Percentiles rank a stretch among this genome's conserved stretches.
Conservation (phyloP, 2,888 invertebrate species). For the Cynaeus angustus region DNA sequence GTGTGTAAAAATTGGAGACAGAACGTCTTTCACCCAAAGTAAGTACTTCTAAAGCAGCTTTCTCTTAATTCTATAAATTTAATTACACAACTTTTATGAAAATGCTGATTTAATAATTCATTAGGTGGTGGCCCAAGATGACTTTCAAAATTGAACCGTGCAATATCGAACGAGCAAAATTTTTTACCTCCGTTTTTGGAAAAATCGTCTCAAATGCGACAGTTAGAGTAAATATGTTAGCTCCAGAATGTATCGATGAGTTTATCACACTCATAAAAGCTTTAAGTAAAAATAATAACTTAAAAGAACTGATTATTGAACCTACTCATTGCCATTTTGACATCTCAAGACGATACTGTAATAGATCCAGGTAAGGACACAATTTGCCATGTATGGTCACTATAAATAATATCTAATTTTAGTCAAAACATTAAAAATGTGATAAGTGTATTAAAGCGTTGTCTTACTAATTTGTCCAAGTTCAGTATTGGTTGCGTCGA, state of each 20-base stretch:
- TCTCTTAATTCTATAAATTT: constrained; percentile 27
- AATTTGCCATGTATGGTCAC: not conserved
- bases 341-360: constrained; percentile 51
- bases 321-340: constrained; percentile 69
- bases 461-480: constrained; percentile 63
- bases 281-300: constrained; percentile 67
- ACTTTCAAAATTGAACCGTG: constrained; percentile 66
- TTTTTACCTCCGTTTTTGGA: constrained; percentile 65
- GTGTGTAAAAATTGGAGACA: constrained; percentile 70
- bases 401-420: constrained; percentile 26
- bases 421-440: constrained; percentile 54
- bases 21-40: constrained; percentile 69
- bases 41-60: constrained; percentile 49
- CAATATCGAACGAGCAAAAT: constrained; percentile 65
- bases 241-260: constrained; percentile 66
- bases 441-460: constrained; percentile 60
- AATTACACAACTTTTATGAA: constrained; percentile 29
- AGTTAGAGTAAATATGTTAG: constrained; percentile 67
- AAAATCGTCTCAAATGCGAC: constrained; percentile 66
- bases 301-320: constrained; percentile 67
- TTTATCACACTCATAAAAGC: constrained; percentile 67
- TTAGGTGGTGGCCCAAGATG: constrained; percentile 69
- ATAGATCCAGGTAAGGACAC: constrained; percentile 42
- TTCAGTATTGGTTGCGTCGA: constrained; percentile 70
- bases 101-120: not conserved